Evolutionary conservation across 2,888 invertebrate species (phyloP).

Genomic region (Drosophila mimica): DNA sequence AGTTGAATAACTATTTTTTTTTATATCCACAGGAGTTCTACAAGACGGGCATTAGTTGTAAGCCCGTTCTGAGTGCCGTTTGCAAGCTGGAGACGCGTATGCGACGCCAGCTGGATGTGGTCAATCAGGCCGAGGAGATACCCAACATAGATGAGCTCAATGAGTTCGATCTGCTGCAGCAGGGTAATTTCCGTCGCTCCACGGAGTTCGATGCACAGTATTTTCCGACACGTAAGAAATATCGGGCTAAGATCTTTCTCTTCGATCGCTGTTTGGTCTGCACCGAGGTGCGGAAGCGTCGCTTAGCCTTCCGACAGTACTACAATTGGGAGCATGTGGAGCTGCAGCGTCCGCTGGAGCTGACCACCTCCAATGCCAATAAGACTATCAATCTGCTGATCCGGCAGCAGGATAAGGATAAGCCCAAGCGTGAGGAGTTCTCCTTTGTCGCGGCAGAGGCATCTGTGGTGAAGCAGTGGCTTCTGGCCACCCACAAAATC

Average conservation of each 20-base stretch:
- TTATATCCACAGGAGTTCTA: slow-evolving; percentile 79
- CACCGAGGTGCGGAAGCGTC: slow-evolving; percentile 83
- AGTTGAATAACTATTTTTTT: not conserved
- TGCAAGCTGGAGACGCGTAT: slow-evolving; percentile 84
- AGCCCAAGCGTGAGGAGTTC: slow-evolving; percentile 74
- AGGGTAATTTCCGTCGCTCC: slow-evolving; percentile 83
- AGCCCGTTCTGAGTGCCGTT: slow-evolving; percentile 82
- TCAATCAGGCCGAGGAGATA: slow-evolving; percentile 84
- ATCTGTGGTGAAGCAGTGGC: slow-evolving; percentile 80
- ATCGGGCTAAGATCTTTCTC: slow-evolving; percentile 82
- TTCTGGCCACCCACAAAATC: slow-evolving; percentile 77
- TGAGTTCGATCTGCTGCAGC: slow-evolving; percentile 82
- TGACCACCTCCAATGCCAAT: slow-evolving; percentile 68
- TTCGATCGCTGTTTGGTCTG: slow-evolving; percentile 84
- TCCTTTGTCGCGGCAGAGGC: slow-evolving; percentile 79
- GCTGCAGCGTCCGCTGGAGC: slow-evolving; percentile 69
- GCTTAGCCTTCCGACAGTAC: slow-evolving; percentile 82
- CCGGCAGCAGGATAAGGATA: slow-evolving; percentile 59
- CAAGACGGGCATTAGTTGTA: slow-evolving; percentile 83
- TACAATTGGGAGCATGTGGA: slow-evolving; percentile 82
- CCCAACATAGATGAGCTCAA: slow-evolving; percentile 82
- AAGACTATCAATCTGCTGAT: slow-evolving; percentile 77
- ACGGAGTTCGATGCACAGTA: slow-evolving; percentile 84
- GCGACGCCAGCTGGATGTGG: slow-evolving; percentile 82
- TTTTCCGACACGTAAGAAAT: slow-evolving; percentile 82